A percentile compares a stretch with the other conserved stretches of the same genome.
These are phyloP conservation scores for Sialia sialis DNA, from an alignment of 2,113 vertebrate genomes.

Conservation along the genomic window DNA sequence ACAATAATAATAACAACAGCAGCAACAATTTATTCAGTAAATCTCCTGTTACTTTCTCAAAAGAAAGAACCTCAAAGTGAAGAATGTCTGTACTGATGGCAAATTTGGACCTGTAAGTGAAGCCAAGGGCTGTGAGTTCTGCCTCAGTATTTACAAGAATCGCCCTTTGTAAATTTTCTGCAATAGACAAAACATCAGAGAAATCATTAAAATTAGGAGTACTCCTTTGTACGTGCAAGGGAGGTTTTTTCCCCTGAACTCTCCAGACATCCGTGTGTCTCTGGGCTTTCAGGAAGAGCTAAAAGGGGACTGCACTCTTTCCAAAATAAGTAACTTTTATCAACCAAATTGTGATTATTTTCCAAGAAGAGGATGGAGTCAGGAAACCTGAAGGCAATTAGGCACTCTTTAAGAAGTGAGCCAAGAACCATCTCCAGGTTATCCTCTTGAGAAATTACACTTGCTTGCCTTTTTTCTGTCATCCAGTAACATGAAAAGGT, in stretches of 20 bases:
- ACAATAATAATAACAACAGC: neutral
- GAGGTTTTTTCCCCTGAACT: neutral
- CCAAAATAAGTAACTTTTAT: slow-evolving; percentile 24
- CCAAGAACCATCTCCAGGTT: neutral
- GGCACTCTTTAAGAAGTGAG: neutral
- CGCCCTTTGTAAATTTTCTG: neutral
- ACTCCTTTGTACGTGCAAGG: neutral
- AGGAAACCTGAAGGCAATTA: neutral
- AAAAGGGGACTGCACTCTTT: neutral
- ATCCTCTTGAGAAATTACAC: neutral
- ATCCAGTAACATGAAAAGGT: neutral
- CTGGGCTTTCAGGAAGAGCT: neutral
- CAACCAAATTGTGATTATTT: neutral
- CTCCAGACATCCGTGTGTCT: neutral
- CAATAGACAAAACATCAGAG: slow-evolving; percentile 41
- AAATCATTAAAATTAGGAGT: neutral
- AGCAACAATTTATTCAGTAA: neutral
- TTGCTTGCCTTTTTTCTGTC: neutral
- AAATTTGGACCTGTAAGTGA: neutral
- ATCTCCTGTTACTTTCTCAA: neutral
- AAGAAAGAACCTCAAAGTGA: neutral
- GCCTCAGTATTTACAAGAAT: neutral
- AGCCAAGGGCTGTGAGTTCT: neutral
- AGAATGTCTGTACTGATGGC: neutral
- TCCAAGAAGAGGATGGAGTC: neutral